Evolutionary conservation across 2,113 vertebrate species (phyloP), one percentile per base, ranked within the genome.

Genomic region (Chinchilla lanigera): DNA sequence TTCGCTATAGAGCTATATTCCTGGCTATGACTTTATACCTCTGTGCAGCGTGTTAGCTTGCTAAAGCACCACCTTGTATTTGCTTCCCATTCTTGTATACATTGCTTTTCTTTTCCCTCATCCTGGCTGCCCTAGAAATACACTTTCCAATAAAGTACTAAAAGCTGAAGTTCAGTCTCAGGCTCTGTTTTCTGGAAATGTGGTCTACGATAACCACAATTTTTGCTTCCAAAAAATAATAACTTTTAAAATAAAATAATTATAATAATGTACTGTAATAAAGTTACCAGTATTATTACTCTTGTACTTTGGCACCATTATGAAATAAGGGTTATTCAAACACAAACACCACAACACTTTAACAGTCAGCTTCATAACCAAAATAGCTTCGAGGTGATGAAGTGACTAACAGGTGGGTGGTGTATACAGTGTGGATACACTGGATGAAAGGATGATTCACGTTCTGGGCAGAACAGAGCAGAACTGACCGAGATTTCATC

Each of bases 111-210:
- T 85, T 28, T 81, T 63, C 71, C 77, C 35, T 91, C 71, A 22
- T 47, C 61, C 61, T 41, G 26, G 65, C 86, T 86, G 73, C 24
- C 73, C 89, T 12, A 7, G 38, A 78, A 78, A 44, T 5, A 54
- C 2, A 75, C 87, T 92, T 90, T 95, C 77, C 85, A 77, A 44
- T 26, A 69, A 89, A 88, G 81, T 63, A 73, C 35, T 80, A 73
- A 73, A 52, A 67, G 87, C 92, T 86, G 86, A 95, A 88, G 85
- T 65, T 89, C 69, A 75, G 63, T 82, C 93, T 94, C 35, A 0
- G 82, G 90, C 93, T 93, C 94, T 85, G 16, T 89, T 96, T 95
- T 81, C 84, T 92, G 73, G 78, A 84, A 92, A 75, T 50, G 38
- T 11, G 56, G 38, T 41, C 91, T 94, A 73, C 93, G 86, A 41